These are phyloP conservation scores for Nomada ferruginata DNA, from an alignment of 2,888 invertebrate species.

Conservation along the genomic window DNA sequence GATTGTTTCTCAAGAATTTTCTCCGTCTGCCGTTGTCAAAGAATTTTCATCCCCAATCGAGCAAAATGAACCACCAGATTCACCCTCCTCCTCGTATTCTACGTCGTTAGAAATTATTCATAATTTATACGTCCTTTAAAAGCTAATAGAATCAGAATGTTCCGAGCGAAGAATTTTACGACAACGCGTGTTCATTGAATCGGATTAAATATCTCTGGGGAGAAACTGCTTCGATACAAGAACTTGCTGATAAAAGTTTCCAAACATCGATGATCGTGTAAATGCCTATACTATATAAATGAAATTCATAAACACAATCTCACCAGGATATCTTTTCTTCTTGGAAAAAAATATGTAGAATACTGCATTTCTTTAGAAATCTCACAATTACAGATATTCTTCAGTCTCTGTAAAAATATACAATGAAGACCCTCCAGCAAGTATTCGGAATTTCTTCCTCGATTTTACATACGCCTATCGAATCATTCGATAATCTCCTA, in stretches of 20 bases:
- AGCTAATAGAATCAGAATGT: neutral
- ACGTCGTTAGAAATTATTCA: neutral
- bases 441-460: no score
- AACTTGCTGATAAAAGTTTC: neutral
- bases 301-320: neutral
- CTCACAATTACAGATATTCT: no score
- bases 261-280: neutral
- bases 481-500: no score
- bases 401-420: no score
- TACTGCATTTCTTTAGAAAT: no score
- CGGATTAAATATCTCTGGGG: neutral
- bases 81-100: neutral
- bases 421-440: no score
- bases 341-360: no score
- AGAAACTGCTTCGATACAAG: neutral
- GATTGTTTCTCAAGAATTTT: conserved; percentile 7
- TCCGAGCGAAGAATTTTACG: neutral
- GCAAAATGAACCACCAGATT: neutral
- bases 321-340: no score
- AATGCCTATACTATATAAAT: neutral
- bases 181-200: neutral
- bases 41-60: neutral
- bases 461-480: no score
- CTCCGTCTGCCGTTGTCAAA: no score
- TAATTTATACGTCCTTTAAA: neutral